Base-by-base conservation (phyloP, 1,140 invertebrate genomes). In the Portunus trituberculatus region DNA sequence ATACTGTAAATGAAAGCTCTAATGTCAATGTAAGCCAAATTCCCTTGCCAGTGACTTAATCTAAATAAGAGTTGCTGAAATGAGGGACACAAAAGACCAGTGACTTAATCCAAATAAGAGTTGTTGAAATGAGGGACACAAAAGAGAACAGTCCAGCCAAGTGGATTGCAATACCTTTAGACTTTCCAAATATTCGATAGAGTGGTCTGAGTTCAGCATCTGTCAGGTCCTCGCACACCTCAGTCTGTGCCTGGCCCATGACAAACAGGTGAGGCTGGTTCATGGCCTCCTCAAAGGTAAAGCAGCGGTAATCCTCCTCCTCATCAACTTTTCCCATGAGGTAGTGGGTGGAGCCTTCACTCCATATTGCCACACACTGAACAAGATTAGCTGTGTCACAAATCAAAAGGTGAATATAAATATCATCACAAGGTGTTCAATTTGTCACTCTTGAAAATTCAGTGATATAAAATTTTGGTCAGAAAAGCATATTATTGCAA, bases 151-250 rank as follows among this genome's bases (percentile, higher is more conserved):
- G 83, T 20, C 29, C 20, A 93, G 16, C 52, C 8, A 93, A 45
- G 10, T 84, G 28, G 4, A 12, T 8, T 6, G 25, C n/a, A 59
- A 14, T 76, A 94, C 93, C 93, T 82, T 89, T 46, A 31, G 93
- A 89, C 82, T 94, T 48, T 46, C 67, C 93, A 76, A 46, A 94
- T 39, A 94, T 82, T 31, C 52, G 76, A 84, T 91, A 76, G n/a
- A 76, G 67, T n/a, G 67, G 20, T 25, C n/a, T 76, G 67, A 25
- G 20, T n/a, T 76, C 67, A 7, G n/a, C 46, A 12, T 31, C 32
- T 3, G 28, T 25, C n/a, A 94, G 31, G 59, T 52, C 52, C 20
- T 14, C 59, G 45, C 93, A 94, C 31, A 67, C 32, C 87, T 90
- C 88, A 16, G 93, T 83, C 31, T 39, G 52, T 32, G 59, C 76